Evolutionary conservation across 2,113 vertebrate species (phyloP).

Genomic region (Prunella fulvescens): DNA sequence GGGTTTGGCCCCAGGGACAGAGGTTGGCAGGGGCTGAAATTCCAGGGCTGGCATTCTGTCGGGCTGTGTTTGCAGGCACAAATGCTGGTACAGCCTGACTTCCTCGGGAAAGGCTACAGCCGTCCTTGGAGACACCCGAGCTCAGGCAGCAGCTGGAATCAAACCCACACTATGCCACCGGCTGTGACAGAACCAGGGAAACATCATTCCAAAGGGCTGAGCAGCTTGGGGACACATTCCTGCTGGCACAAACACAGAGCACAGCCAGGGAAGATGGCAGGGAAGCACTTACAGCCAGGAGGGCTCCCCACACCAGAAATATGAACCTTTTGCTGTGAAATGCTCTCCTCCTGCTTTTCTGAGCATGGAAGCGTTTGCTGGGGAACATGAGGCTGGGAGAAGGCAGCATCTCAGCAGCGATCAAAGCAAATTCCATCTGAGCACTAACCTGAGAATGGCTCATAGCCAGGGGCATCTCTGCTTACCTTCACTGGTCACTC

Average conservation of each 20-base stretch:
- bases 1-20: neutral
- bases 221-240: neutral
- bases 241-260: neutral
- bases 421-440: neutral
- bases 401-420: neutral
- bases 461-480: neutral
- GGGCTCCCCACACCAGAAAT: neutral
- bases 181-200: neutral
- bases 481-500: conserved; percentile 96
- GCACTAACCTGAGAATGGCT: neutral
- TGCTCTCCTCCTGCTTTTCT: neutral
- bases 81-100: neutral
- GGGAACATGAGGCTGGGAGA: neutral
- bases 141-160: conserved; percentile 27
- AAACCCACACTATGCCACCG: neutral
- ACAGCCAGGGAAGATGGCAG: neutral
- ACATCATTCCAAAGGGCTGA: conserved; percentile 43
- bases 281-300: neutral
- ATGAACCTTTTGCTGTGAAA: neutral
- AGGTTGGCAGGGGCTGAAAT: neutral
- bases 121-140: neutral
- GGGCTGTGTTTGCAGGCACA: neutral
- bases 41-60: neutral
- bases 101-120: neutral
- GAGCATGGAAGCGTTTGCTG: neutral